Percentiles rank a stretch among this genome's conserved stretches.
These are phyloP conservation scores for Acanthornis magna DNA, from an alignment of 2,797 vertebrate genomes.

Conservation along the genomic window DNA sequence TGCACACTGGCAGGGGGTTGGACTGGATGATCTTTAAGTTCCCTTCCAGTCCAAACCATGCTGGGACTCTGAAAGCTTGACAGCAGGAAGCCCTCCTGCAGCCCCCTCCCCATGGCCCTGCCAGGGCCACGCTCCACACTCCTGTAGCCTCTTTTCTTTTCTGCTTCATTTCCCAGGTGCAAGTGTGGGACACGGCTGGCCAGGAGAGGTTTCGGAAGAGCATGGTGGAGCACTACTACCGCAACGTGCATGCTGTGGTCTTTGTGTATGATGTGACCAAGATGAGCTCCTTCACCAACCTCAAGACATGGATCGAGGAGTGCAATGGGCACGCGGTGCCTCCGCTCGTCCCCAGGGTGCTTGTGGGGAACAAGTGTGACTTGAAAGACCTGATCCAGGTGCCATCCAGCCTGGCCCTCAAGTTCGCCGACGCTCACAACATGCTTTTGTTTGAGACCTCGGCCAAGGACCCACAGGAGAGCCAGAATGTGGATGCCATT, in stretches of 20 bases:
- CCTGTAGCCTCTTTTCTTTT: background rate
- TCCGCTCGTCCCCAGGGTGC: slow-evolving; percentile 82
- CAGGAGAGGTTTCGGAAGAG: slow-evolving; percentile 97
- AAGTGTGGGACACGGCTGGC: slow-evolving; percentile 96
- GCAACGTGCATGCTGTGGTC: slow-evolving; percentile 93
- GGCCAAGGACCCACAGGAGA: slow-evolving; percentile 95
- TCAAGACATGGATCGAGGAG: slow-evolving; percentile 96
- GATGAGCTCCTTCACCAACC: slow-evolving; percentile 93
- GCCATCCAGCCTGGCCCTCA: slow-evolving; percentile 90
- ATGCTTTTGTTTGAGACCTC: slow-evolving; percentile 98
- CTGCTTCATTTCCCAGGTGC: slow-evolving; percentile 80
- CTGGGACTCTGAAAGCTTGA: background rate
- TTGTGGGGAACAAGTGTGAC: slow-evolving; percentile 98
- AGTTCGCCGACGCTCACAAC: slow-evolving; percentile 94
- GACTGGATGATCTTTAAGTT: background rate
- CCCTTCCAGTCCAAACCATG: background rate
- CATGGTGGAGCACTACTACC: slow-evolving; percentile 97
- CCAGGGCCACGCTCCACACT: accelerated
- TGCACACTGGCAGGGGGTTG: background rate
- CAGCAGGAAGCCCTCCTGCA: background rate
- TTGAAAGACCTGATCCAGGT: slow-evolving; percentile 93
- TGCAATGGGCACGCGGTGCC: slow-evolving; percentile 93
- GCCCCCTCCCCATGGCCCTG: background rate
- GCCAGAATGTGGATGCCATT: slow-evolving; percentile 95
- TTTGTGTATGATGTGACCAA: slow-evolving; percentile 98